Evolutionary conservation across 1,140 invertebrate genomes (phyloP).

Genomic region (Pseudomyrmex dendroicus): DNA sequence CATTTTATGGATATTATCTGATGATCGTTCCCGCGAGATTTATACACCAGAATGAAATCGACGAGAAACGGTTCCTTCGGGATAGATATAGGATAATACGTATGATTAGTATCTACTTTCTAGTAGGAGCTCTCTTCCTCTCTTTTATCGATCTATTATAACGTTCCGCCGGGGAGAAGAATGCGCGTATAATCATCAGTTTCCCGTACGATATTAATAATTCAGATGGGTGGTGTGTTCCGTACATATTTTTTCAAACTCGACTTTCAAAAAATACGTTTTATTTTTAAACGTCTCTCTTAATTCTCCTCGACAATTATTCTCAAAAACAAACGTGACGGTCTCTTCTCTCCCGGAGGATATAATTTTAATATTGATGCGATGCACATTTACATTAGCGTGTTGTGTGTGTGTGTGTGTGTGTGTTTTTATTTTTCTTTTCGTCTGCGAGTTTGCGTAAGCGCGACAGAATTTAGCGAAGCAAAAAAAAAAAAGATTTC

Average conservation of each 20-base stretch:
- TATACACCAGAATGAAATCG: slow-evolving; percentile 57
- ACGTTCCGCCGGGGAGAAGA: background rate
- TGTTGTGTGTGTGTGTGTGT: too few species aligned
- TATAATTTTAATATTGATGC: too few species aligned
- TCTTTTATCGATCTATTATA: slow-evolving; percentile 26
- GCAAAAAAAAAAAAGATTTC: background rate
- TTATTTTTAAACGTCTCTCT: too few species aligned
- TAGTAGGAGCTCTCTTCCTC: slow-evolving; percentile 16
- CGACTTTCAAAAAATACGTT: too few species aligned
- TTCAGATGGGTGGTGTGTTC: slow-evolving; percentile 12
- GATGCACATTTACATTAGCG: too few species aligned
- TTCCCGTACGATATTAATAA: slow-evolving; percentile 52
- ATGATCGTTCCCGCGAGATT: slow-evolving; percentile 45
- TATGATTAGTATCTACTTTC: slow-evolving; percentile 61
- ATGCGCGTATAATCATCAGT: slow-evolving; percentile 14
- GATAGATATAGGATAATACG: slow-evolving; percentile 52
- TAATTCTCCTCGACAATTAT: too few species aligned
- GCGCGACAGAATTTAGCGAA: background rate
- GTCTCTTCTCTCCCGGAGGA: too few species aligned
- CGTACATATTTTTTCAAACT: background rate
- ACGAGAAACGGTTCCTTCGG: slow-evolving; percentile 46
- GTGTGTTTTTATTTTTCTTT: too few species aligned
- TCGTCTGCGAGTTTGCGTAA: too few species aligned
- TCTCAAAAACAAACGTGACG: too few species aligned
- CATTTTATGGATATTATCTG: slow-evolving; percentile 62